Base-by-base conservation (phyloP, 64 coral and sea anemone species). In the Porites lutea region DNA sequence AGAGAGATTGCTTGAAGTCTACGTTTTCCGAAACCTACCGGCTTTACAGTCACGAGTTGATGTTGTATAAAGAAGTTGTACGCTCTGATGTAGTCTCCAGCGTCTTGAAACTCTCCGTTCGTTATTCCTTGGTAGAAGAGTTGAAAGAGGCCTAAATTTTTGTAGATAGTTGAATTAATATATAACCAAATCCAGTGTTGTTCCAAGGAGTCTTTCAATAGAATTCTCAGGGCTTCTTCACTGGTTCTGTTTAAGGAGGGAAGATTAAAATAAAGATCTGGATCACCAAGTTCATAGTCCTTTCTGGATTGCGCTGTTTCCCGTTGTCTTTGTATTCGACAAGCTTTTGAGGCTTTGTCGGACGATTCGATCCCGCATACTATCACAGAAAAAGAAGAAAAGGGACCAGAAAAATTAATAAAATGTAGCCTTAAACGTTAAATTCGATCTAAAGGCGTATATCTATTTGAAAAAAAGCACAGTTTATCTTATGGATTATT, bases 161-260 rank as follows among this genome's bases (percentile, higher is more conserved):
- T 92, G 19, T 21, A 16, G 52, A 92, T 87, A 2, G 83, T 92
- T 18, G 22, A 50, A 27, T 87, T 77, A 37, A 37, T 37, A 45
- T 92, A 92, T 23, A 92, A 69, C 22, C 9, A 14, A 65, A 92
- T 87, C 91, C 91, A 92, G 48, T 87, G 72, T 4, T 44, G 60
- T 19, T 92, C 63, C 18, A 92, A 23, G 11, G 15, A 12, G 52
- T 92, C 91, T 11, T 59, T 54, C 46, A 50, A 6, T 12, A 87
- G 62, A n/a, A 84, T 68, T 4, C 44, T n/a, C 45, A 18, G 68
- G 4, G 69, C 62, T 69, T 84, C 81, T 4, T 8, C 8, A 21
- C 0, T 0, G 20, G 6, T 68, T 46, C 13, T 84, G 2, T 84
- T 68, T 9, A 84, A 18, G 6, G 6, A 48, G 8, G 81, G 4